Percentiles rank a stretch among this genome's conserved stretches.
phyloP scores from a whole-genome alignment of 2,113 vertebrate genomes.

The Dasyurus viverrinus region DNA sequence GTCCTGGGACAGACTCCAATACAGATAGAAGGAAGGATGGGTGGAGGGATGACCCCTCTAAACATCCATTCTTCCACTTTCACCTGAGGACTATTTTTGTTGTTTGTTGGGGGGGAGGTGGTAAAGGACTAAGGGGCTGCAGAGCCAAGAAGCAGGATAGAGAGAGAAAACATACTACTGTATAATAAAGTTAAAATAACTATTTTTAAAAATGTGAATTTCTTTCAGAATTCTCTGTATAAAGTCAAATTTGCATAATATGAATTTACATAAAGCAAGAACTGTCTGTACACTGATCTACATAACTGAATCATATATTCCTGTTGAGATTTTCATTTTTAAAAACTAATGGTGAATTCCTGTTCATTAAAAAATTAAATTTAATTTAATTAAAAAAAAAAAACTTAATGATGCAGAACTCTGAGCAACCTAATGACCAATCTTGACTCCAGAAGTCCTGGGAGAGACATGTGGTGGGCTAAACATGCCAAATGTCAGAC shows the following conservation, averaged over 20 bases:
- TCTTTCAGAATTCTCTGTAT: neutral
- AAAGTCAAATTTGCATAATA: neutral
- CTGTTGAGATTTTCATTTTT: neutral
- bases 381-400: too few relatives aligned
- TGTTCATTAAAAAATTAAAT: neutral
- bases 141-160: neutral
- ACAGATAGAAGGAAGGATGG: neutral
- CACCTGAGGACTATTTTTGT: neutral
- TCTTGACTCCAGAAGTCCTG: neutral
- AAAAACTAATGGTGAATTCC: neutral
- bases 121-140: too few relatives aligned
- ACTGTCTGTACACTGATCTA: neutral
- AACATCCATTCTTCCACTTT: neutral
- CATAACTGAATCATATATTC: neutral
- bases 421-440: neutral
- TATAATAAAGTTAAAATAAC: neutral
- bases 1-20: neutral
- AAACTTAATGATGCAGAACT: too few relatives aligned
- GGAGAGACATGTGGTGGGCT: neutral
- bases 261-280: neutral
- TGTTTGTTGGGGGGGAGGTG: neutral
- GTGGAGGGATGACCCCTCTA: neutral
- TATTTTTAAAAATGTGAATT: neutral
- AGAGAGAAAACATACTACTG: neutral
- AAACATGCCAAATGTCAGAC: neutral